Evolutionary conservation across 2,888 invertebrate species (phyloP).

Genomic region (Coelinius sp.): DNA sequence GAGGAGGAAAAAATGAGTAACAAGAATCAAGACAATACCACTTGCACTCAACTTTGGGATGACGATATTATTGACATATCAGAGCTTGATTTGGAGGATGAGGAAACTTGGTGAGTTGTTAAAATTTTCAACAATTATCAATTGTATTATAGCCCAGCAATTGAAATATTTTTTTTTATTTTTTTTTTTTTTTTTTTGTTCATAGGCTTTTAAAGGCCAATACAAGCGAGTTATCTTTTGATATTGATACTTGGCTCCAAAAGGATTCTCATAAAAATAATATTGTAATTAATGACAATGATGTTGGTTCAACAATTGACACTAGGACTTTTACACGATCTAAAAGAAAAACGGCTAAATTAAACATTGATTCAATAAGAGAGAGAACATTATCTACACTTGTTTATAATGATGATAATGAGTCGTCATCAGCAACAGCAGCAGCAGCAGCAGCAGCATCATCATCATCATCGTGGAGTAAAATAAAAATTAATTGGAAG

Average conservation of each 20-base stretch:
- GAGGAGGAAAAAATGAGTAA: background rate
- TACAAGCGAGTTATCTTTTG: background rate
- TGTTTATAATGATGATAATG: background rate
- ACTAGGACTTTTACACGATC: constrained; percentile 80
- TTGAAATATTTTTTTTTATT: background rate
- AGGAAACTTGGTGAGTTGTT: constrained; percentile 54
- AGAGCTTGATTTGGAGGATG: constrained; percentile 51
- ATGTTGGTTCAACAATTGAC: constrained; percentile 71
- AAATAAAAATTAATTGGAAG: constrained; percentile 13
- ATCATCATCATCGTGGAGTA: background rate
- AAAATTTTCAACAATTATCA: background rate
- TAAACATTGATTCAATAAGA: constrained; percentile 73
- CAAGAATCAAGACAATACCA: background rate
- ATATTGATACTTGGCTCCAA: constrained; percentile 41
- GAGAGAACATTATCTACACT: constrained; percentile 47
- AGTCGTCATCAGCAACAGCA: no score
- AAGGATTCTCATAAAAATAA: background rate
- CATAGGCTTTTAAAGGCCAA: background rate
- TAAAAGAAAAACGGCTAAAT: constrained; percentile 75
- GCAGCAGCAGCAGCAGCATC: no score
- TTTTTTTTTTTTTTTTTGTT: constrained; percentile 4
- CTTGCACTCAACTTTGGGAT: constrained; percentile 6
- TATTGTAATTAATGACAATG: background rate
- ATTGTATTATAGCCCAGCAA: background rate
- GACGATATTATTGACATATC: constrained; percentile 57